Conservation (phyloP, 2,797 vertebrate genomes). For the Cyprinella venusta region DNA sequence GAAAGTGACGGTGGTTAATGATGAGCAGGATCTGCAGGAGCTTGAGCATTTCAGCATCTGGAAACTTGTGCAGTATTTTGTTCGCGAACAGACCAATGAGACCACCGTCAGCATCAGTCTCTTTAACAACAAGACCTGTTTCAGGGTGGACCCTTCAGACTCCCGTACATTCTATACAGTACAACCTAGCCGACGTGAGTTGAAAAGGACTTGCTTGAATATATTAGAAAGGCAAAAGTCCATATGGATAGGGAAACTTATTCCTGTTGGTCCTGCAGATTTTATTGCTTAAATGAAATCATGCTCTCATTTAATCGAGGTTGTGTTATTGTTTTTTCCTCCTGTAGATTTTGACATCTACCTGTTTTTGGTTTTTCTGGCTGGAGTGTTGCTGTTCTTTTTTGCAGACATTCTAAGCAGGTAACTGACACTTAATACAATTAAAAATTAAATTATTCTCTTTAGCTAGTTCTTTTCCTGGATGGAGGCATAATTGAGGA, state of each 20-base stretch:
- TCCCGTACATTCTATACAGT: slow-evolving; percentile 74
- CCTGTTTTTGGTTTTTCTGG: slow-evolving; percentile 86
- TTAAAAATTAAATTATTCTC: not conserved
- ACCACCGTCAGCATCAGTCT: slow-evolving; percentile 85
- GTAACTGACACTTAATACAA: slow-evolving; percentile 68
- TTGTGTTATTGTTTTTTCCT: not conserved
- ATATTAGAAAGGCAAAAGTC: not conserved
- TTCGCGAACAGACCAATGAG: slow-evolving; percentile 88
- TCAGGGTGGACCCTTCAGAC: slow-evolving; percentile 84
- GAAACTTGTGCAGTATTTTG: slow-evolving; percentile 79
- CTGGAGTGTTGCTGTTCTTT: slow-evolving; percentile 85
- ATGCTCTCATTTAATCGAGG: not conserved
- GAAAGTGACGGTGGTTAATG: slow-evolving; percentile 85
- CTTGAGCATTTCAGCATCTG: slow-evolving; percentile 84
- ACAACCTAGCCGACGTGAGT: slow-evolving; percentile 81
- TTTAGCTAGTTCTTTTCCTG: not conserved
- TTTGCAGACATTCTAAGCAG: slow-evolving; percentile 91
- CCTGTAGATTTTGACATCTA: slow-evolving; percentile 88
- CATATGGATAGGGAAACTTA: not conserved
- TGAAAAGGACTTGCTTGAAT: not conserved
- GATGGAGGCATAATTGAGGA: not conserved
- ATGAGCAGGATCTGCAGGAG: slow-evolving; percentile 86
- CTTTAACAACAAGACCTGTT: slow-evolving; percentile 88
- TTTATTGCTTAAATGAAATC: not conserved
- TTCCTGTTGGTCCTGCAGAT: not conserved